A percentile compares a stretch with the other conserved stretches of the same genome.
phyloP scores from a whole-genome alignment of 1,140 invertebrate species.

The Zaprionus taronus region DNA sequence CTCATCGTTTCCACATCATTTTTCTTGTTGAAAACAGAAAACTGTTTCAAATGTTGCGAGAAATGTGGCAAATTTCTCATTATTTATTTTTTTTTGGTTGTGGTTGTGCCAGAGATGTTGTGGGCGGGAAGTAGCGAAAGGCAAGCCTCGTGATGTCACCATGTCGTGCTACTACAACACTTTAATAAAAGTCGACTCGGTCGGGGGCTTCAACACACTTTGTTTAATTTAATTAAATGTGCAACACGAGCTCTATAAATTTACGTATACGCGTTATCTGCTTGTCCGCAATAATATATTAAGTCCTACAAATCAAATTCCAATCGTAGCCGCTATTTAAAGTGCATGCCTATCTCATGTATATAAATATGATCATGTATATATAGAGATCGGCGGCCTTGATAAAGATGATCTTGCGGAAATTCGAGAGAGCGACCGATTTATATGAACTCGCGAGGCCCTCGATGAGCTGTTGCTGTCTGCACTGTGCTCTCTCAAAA shows the following conservation, averaged over 20 bases:
- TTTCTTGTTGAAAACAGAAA: conserved; percentile 39
- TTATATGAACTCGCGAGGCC: conserved; percentile 56
- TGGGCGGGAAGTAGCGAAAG: conserved; percentile 48
- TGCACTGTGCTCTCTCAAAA: conserved; percentile 7
- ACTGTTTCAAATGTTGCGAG: conserved; percentile 45
- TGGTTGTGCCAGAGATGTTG: conserved; percentile 44
- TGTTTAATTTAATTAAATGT: conserved; percentile 72
- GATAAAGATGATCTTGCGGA: conserved; percentile 70
- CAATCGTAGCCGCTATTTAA: conserved; percentile 22
- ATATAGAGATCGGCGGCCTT: conserved; percentile 65
- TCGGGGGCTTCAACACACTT: conserved; percentile 32
- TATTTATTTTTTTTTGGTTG: conserved; percentile 22
- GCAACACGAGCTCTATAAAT: conserved; percentile 48
- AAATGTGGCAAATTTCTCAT: conserved; percentile 53
- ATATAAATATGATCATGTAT: conserved; percentile 21
- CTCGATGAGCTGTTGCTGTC: conserved; percentile 25
- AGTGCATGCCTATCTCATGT: conserved; percentile 29
- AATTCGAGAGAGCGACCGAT: conserved; percentile 36
- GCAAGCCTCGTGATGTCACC: conserved; percentile 73
- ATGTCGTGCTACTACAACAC: conserved; percentile 60
- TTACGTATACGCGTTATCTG: conserved; percentile 17
- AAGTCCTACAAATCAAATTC: conserved; percentile 35
- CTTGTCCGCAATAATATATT: conserved; percentile 4
- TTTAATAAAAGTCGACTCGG: conserved; percentile 54
- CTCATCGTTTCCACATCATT: conserved; percentile 69